A percentile compares a stretch with the other conserved stretches of the same genome.
phyloP scores from a whole-genome alignment of 2,888 invertebrate species.

The Parasteatoda lunata region DNA sequence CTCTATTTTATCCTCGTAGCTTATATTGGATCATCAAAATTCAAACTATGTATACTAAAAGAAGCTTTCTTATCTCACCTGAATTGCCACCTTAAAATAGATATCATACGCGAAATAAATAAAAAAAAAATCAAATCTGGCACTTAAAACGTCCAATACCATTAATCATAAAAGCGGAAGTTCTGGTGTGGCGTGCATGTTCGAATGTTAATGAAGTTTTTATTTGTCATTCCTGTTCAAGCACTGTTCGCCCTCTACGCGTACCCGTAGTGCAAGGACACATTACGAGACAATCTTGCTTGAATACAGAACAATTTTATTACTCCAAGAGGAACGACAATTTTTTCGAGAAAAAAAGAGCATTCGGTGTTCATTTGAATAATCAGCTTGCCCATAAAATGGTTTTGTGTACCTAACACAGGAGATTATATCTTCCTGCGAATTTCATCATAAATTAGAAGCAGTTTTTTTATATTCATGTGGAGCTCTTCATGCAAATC shows the following conservation, averaged over 20 bases:
- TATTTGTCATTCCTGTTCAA: not conserved
- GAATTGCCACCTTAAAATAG: not conserved
- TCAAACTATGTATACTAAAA: too few relatives aligned
- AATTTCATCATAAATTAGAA: too few relatives aligned
- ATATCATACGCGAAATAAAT: not conserved
- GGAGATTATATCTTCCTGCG: too few relatives aligned
- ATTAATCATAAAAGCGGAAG: constrained; percentile 4
- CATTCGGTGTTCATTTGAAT: not conserved
- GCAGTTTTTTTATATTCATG: too few relatives aligned
- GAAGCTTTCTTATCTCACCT: too few relatives aligned
- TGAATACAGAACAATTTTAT: constrained; percentile 22
- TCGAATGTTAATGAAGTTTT: constrained; percentile 17
- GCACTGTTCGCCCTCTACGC: not conserved
- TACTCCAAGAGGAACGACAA: not conserved
- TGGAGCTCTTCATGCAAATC: too few relatives aligned
- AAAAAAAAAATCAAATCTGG: not conserved
- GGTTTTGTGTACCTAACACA: too few relatives aligned
- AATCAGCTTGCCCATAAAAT: not conserved
- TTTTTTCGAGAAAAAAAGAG: not conserved
- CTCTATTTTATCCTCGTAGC: too few relatives aligned
- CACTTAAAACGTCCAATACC: not conserved
- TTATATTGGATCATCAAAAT: too few relatives aligned
- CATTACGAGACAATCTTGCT: not conserved
- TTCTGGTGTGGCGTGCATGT: constrained; percentile 3
- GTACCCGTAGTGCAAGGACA: constrained; percentile 9